phyloP scores from a whole-genome alignment of 1,140 invertebrate genomes.

The Pogonomyrmex barbatus region DNA sequence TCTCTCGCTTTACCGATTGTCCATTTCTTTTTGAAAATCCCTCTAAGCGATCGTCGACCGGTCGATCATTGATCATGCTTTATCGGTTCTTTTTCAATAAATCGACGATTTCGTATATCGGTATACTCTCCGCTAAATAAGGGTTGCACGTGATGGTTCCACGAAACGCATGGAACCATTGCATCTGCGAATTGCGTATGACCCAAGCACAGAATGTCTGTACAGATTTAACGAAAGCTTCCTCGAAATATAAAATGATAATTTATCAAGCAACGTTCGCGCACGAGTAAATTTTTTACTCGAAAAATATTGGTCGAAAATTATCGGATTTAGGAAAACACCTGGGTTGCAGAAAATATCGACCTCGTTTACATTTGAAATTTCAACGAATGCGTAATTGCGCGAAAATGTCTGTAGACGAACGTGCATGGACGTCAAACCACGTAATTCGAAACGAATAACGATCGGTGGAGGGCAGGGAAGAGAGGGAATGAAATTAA shows the following conservation, averaged over 20 bases:
- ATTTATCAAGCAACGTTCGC: not conserved
- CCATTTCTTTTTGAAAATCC: slow-evolving; percentile 43
- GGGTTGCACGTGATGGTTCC: not conserved
- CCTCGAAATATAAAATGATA: not conserved
- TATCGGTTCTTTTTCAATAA: slow-evolving; percentile 81
- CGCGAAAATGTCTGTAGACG: not conserved
- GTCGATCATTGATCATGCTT: slow-evolving; percentile 72
- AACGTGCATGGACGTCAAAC: too few species aligned
- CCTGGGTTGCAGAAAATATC: not conserved
- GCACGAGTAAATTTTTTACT: not conserved
- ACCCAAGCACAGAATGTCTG: not conserved
- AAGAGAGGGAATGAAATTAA: slow-evolving; percentile 41
- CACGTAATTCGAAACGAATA: slow-evolving; percentile 18
- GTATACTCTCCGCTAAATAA: not conserved
- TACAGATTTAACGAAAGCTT: not conserved
- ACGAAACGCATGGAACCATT: not conserved
- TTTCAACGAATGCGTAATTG: not conserved
- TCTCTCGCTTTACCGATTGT: slow-evolving; percentile 41
- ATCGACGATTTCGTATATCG: slow-evolving; percentile 70
- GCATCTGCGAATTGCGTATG: not conserved
- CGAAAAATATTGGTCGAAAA: not conserved
- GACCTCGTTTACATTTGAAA: not conserved
- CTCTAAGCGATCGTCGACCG: slow-evolving; percentile 19
- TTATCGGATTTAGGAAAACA: not conserved
- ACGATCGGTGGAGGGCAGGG: not conserved